These are phyloP conservation scores for Amniataba percoides DNA, from an alignment of 2,797 vertebrate species.

Conservation along the genomic window DNA sequence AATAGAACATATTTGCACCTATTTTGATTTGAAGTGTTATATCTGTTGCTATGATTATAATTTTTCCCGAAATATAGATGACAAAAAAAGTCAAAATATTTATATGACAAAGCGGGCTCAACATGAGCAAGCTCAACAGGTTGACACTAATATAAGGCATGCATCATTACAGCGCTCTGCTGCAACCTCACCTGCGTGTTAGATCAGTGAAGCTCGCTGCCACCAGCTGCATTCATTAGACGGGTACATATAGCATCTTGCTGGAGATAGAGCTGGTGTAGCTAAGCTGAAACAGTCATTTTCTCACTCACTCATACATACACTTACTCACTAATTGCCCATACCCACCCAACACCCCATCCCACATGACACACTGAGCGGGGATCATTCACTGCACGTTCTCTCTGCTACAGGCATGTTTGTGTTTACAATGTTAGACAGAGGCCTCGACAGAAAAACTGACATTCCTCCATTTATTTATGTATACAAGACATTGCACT, in stretches of 20 bases:
- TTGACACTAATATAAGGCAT: not conserved
- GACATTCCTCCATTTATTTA: not conserved
- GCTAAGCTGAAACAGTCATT: slow-evolving; percentile 19
- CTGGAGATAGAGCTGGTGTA: slow-evolving; percentile 12
- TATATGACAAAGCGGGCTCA: not conserved
- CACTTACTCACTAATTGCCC: slow-evolving; percentile 33
- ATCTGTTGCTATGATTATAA: not conserved
- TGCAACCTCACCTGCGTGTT: not conserved
- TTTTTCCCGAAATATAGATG: not conserved
- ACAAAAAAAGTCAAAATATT: not conserved
- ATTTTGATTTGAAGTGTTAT: not conserved
- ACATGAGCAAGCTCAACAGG: not conserved
- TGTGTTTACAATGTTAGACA: slow-evolving; percentile 13
- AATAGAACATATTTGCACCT: not conserved
- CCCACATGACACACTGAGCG: slow-evolving; percentile 30
- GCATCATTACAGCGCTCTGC: not conserved
- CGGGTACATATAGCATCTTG: slow-evolving; percentile 7
- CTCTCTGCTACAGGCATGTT: not conserved
- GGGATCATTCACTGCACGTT: slow-evolving; percentile 9
- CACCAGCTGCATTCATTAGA: slow-evolving; percentile 32
- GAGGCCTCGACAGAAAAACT: not conserved
- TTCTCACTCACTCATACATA: slow-evolving; percentile 41
- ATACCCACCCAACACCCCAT: slow-evolving; percentile 5
- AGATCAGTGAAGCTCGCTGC: slow-evolving; percentile 26
- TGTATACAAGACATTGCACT: not conserved